Evolutionary conservation across 2,888 invertebrate species (phyloP), one percentile per base, ranked within the genome.

Genomic region (Abrostola tripartita): DNA sequence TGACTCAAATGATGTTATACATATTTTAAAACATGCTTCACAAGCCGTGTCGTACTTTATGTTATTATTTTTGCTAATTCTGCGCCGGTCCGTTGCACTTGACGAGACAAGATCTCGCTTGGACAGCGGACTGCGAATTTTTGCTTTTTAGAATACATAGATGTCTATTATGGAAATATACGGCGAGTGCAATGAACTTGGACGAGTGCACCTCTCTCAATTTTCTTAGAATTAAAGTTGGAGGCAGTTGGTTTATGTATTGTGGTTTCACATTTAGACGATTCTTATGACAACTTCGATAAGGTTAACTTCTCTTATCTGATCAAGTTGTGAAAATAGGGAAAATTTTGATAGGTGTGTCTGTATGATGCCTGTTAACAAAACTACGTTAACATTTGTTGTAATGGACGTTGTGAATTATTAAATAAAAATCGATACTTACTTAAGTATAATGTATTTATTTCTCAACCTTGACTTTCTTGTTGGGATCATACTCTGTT

Each of bases 21-120:
- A n/a, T 40, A 50, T 35, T 56, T 38, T 59, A 24, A 42, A 53
- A 10, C 51, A 55, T 62, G 67, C 65, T 63, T 64, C 58, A 53
- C 60, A 63, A 55, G 12, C 65, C 53, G 67, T 61, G 51, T 42
- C 54, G 12, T 50, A 37, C 38, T 56, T 61, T 47, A 61, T 47
- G 50, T 60, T 65, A 67, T 71, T 66, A 71, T 70, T 52, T 69
- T 76, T 53, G 67, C 73, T 66, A 74, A 72, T 66, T 71, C 50
- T 35, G 11, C 59, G 55, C 41, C 64, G 65, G 61, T 65, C 64
- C 63, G 72, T 38, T 74, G 67, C 69, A 68, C 74, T 66, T 37
- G 41, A 55, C 56, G 49, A 80, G 68, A 74, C 69, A 80, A 74
- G 52, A 74, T 78, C 71, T 74, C 65, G 10, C 47, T 50, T 53